These are phyloP conservation scores for Phycodurus eques DNA, from an alignment of 2,113 vertebrate species.

Conservation along the genomic window DNA sequence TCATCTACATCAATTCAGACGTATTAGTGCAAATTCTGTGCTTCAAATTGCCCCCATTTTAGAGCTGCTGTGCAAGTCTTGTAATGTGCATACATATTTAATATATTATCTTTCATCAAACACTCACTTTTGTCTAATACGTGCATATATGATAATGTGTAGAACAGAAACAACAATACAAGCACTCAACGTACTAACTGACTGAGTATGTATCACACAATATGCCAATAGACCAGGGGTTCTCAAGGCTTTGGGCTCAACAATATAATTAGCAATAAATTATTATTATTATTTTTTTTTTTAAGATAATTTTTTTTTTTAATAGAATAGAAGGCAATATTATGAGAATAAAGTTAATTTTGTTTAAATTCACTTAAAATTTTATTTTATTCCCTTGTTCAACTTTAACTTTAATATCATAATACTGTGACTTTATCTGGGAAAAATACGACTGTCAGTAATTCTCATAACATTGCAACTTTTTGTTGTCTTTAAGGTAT, in stretches of 20 bases:
- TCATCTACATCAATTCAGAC: slow-evolving; percentile 42
- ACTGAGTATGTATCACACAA: background rate
- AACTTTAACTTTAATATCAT: background rate
- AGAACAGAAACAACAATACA: background rate
- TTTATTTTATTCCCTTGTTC: background rate
- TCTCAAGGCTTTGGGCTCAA: background rate
- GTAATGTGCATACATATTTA: slow-evolving; percentile 20
- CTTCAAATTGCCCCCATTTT: slow-evolving; percentile 34
- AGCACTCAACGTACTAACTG: background rate
- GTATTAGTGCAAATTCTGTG: slow-evolving; percentile 61
- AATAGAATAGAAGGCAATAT: too few relatives aligned
- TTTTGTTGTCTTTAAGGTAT: background rate
- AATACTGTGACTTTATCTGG: background rate
- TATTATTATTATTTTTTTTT: too few relatives aligned
- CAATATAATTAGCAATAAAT: too few relatives aligned
- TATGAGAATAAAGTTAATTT: background rate
- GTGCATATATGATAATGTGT: background rate
- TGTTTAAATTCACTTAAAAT: background rate
- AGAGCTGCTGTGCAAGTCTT: slow-evolving; percentile 32
- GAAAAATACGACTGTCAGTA: too few relatives aligned
- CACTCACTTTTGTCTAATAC: background rate
- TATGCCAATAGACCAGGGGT: background rate
- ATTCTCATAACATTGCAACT: too few relatives aligned
- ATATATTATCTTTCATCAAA: background rate
- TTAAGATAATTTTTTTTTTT: too few relatives aligned